Evolutionary conservation across 2,888 invertebrate species (phyloP), one percentile per base, ranked within the genome.

Genomic region (Callyntrura guangdongensis): DNA sequence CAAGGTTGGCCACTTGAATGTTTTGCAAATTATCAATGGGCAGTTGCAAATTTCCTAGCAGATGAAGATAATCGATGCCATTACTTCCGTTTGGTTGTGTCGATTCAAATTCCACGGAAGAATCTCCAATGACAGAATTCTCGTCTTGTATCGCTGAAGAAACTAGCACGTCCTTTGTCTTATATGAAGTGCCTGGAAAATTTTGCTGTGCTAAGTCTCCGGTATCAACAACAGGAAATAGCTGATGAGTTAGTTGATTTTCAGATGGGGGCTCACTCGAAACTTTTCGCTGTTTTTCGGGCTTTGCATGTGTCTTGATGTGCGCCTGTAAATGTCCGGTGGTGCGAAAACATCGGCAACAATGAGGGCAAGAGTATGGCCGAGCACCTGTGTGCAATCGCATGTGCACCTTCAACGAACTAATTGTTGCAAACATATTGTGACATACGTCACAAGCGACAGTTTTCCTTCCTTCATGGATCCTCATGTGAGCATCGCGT

Each of bases 351-450:
- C 95, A 95, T 91, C 95, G 95, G n/a, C 95, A 95, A 94, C 99
- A 99, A 94, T 98, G 97, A 0, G 97, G 97, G 95, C 99, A 99
- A 84, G 96, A 96, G 95, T 97, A 98, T 0, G 98, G 98, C 94
- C 98, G 98, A 49, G 96, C 96, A 3, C 97, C 97, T 4, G 97
- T 97, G 95, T 98, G 98, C 27, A 97, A 96, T 4, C 97, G 96
- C 94, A 97, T 95, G 95, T 99, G 99, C 77, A 98, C 96, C 94
- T 96, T 97, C 94, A 99, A 95, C 94, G 96, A 96, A 11, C 96
- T 96, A 94, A 96, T 96, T 0, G 96, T 96, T 0, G 96, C 96
- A 94, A 97, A 97, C 87, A 95, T 95, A 64, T 96, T 95, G 92
- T 96, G 96, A 94, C 97, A 97, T 36, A 97, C 95, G 72, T 96